Conservation (phyloP, 1,140 invertebrate genomes). For the Mamestra configurata region DNA sequence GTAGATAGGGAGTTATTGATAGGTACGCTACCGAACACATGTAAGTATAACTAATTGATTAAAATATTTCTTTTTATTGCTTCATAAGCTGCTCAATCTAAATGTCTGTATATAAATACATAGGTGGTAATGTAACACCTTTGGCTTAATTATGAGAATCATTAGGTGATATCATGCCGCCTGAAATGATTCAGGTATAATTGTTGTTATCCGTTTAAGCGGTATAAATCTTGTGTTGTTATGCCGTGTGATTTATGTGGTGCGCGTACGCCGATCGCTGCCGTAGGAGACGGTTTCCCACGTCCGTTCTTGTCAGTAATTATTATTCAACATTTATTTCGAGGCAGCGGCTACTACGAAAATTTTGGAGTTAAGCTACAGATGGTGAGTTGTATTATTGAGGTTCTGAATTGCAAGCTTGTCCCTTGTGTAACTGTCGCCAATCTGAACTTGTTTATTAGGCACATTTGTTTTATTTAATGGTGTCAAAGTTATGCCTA, state of each 20-base stretch:
- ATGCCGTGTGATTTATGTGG: slow-evolving; percentile 69
- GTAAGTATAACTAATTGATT: slow-evolving; percentile 50
- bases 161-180: slow-evolving; percentile 20
- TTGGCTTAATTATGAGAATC: slow-evolving; percentile 38
- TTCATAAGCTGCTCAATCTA: slow-evolving; percentile 20
- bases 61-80: slow-evolving; percentile 47
- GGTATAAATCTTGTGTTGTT: slow-evolving; percentile 71
- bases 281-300: slow-evolving; percentile 69
- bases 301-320: slow-evolving; percentile 61
- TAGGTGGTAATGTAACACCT: slow-evolving; percentile 47
- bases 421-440: not conserved
- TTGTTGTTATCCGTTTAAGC: slow-evolving; percentile 63
- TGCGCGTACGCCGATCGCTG: slow-evolving; percentile 63
- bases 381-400: not conserved
- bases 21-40: slow-evolving; percentile 27
- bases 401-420: no score
- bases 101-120: slow-evolving; percentile 46
- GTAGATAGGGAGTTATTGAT: slow-evolving; percentile 37
- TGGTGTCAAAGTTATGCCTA: no score
- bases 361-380: not conserved
- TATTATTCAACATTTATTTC: slow-evolving; percentile 54
- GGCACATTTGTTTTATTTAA: no score
- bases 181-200: slow-evolving; percentile 65
- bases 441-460: not conserved
- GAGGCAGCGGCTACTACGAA: slow-evolving; percentile 24